Conservation (phyloP, 2,797 vertebrate species). For the Chloroceryle amazona region DNA sequence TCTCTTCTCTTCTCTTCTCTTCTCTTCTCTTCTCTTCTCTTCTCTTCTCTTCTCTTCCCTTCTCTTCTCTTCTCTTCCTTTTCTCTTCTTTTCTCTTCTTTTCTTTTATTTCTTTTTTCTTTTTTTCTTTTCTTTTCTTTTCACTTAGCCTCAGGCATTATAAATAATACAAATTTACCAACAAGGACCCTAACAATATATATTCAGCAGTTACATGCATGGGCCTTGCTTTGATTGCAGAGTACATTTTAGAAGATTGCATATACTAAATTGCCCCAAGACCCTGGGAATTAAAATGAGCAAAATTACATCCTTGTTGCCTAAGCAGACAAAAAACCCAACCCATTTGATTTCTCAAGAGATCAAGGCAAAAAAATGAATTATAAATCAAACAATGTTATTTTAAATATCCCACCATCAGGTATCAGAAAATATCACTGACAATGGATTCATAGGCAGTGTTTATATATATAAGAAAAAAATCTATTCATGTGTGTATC, state of each 20-base stretch:
- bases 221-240: constrained; percentile 18
- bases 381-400: background rate
- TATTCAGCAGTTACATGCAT: background rate
- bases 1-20: no score
- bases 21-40: no score
- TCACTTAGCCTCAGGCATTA: background rate
- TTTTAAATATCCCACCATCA: background rate
- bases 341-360: background rate
- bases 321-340: background rate
- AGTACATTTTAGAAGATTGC: constrained; percentile 18
- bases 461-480: background rate
- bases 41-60: no score
- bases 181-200: background rate
- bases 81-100: no score
- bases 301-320: background rate
- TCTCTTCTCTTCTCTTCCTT: no score
- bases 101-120: no score
- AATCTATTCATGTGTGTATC: background rate
- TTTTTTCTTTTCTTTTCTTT: background rate
- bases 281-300: background rate
- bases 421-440: background rate
- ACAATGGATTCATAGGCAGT: background rate
- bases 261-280: constrained; percentile 7
- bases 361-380: background rate
- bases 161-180: constrained; percentile 34